These are phyloP conservation scores for Forpus xanthops DNA, from an alignment of 2,797 vertebrate genomes.

Conservation along the genomic window DNA sequence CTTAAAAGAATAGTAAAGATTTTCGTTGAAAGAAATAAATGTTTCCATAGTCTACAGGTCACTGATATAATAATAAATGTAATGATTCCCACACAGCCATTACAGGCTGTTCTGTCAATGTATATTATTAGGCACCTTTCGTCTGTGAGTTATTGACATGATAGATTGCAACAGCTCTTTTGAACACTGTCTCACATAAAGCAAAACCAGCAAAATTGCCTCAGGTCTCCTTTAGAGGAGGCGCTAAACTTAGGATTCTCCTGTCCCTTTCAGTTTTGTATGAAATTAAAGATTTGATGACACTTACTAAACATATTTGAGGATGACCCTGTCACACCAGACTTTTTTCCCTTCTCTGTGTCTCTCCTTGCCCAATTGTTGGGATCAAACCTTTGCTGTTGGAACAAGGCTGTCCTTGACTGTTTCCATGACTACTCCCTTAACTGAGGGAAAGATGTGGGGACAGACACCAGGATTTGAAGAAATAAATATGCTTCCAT, in stretches of 20 bases:
- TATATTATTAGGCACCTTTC: constrained; percentile 42
- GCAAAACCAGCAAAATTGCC: constrained; percentile 37
- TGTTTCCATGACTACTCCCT: constrained; percentile 66
- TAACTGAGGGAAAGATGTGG: not conserved
- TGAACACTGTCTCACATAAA: constrained; percentile 47
- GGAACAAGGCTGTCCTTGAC: constrained; percentile 39
- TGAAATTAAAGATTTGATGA: constrained; percentile 38
- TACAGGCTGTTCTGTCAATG: constrained; percentile 40
- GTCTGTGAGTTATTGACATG: constrained; percentile 40
- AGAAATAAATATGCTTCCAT: constrained; percentile 48
- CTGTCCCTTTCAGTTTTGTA: not conserved
- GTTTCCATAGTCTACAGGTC: constrained; percentile 8
- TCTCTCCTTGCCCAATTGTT: not conserved
- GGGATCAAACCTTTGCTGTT: constrained; percentile 1
- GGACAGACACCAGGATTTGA: constrained; percentile 5
- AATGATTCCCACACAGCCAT: not conserved
- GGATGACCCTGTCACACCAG: not conserved
- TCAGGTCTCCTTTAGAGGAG: constrained; percentile 39
- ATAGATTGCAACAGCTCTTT: constrained; percentile 49
- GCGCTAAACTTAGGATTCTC: constrained; percentile 5
- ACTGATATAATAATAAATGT: constrained; percentile 29
- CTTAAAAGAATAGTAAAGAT: constrained; percentile 24
- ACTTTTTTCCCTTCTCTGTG: not conserved
- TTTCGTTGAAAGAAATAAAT: not conserved
- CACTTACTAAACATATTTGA: not conserved